A percentile compares a stretch with the other conserved stretches of the same genome.
These are phyloP conservation scores for Sebastolobus alascanus DNA, from an alignment of 2,797 vertebrate species.

Conservation along the genomic window DNA sequence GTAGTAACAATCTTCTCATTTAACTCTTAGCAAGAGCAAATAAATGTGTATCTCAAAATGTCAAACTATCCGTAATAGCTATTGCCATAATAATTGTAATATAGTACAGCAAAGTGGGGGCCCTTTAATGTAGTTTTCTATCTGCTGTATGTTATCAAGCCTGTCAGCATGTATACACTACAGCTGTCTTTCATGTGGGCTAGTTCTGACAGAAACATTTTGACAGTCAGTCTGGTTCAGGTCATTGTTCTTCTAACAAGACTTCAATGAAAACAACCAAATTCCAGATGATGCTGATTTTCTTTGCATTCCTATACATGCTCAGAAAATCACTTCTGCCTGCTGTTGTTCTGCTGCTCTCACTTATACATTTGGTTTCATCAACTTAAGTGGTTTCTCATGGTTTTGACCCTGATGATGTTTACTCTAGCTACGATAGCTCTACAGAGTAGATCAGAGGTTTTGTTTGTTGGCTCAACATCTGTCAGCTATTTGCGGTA, in stretches of 20 bases:
- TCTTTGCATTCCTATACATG: slow-evolving; percentile 33
- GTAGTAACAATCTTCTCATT: not conserved
- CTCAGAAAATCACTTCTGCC: slow-evolving; percentile 22
- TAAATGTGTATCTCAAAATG: not conserved
- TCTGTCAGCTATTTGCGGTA: slow-evolving; percentile 64
- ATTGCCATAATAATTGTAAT: not conserved
- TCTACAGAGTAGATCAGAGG: slow-evolving; percentile 46
- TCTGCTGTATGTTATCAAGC: slow-evolving; percentile 25
- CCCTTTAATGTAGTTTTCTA: not conserved
- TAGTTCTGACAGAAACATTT: not conserved
- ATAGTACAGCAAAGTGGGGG: not conserved
- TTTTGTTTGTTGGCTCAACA: slow-evolving; percentile 43
- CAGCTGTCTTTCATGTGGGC: slow-evolving; percentile 51
- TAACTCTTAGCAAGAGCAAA: not conserved
- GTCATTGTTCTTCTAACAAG: slow-evolving; percentile 24
- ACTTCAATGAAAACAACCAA: slow-evolving; percentile 13
- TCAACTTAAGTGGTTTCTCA: slow-evolving; percentile 18
- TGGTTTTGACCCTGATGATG: slow-evolving; percentile 29
- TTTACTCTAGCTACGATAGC: slow-evolving; percentile 22
- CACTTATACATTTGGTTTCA: slow-evolving; percentile 21
- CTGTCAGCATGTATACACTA: slow-evolving; percentile 10
- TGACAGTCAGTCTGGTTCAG: slow-evolving; percentile 37
- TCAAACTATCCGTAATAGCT: not conserved
- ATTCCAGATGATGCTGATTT: slow-evolving; percentile 41
- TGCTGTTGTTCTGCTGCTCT: slow-evolving; percentile 4